phyloP scores from a whole-genome alignment of 2,113 vertebrate genomes.

The Sorex araneus region DNA sequence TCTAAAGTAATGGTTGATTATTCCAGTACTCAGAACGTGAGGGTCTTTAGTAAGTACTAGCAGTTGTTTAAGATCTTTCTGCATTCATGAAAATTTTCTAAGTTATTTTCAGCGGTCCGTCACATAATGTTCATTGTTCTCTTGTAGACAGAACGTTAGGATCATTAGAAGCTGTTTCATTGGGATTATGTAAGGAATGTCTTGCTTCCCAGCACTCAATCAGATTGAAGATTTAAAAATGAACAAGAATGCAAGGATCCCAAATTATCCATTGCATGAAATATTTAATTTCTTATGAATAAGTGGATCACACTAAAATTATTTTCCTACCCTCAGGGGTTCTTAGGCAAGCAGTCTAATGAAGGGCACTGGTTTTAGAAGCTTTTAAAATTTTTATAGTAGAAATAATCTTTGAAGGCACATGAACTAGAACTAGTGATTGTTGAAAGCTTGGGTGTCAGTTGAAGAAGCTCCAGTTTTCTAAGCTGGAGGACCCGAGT shows the following conservation, averaged over 20 bases:
- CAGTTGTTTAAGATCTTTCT: slow-evolving; percentile 66
- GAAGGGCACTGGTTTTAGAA: slow-evolving; percentile 82
- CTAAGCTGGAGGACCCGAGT: neutral
- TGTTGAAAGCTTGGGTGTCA: neutral
- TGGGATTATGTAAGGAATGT: slow-evolving; percentile 75
- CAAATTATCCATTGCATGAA: slow-evolving; percentile 83
- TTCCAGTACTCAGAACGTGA: neutral
- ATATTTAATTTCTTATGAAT: slow-evolving; percentile 86
- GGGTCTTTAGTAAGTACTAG: slow-evolving; percentile 59
- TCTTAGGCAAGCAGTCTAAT: slow-evolving; percentile 79
- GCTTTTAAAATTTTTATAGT: slow-evolving; percentile 80
- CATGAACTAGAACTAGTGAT: slow-evolving; percentile 38
- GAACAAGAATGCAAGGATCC: slow-evolving; percentile 81
- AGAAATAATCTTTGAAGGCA: slow-evolving; percentile 69
- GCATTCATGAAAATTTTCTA: slow-evolving; percentile 47
- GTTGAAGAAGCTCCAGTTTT: neutral
- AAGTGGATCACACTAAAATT: slow-evolving; percentile 85
- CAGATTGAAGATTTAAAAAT: slow-evolving; percentile 81
- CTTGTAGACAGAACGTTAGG: slow-evolving; percentile 68
- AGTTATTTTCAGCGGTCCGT: slow-evolving; percentile 75
- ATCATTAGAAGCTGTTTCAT: slow-evolving; percentile 64
- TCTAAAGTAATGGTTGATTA: neutral
- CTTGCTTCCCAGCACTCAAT: slow-evolving; percentile 73
- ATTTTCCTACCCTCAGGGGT: slow-evolving; percentile 78
- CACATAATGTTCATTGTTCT: slow-evolving; percentile 75